Conservation (phyloP, 1,140 invertebrate species). For the Ceratosolen fusciceps region DNA sequence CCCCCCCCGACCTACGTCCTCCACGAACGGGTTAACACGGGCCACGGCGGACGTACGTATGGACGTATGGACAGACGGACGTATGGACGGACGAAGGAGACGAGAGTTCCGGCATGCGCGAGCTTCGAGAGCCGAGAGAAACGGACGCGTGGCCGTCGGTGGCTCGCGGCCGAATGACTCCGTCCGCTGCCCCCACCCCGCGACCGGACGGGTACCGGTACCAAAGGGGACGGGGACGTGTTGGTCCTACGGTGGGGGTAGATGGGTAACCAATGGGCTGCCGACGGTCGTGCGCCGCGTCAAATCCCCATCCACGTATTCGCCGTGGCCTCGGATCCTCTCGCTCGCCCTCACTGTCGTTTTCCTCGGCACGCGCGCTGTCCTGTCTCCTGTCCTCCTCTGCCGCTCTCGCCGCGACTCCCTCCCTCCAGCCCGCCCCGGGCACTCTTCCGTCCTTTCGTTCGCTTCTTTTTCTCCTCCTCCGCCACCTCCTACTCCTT, state of each 20-base stretch:
- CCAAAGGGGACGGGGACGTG: conserved; percentile 49
- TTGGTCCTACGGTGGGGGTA: background rate
- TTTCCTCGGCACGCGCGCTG: conserved; percentile 32
- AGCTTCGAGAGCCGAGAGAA: background rate
- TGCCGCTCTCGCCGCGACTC: conserved; percentile 29
- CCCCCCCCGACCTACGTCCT: background rate
- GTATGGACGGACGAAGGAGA: background rate
- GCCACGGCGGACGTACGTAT: no score
- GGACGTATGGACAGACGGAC: no score
- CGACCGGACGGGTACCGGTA: background rate
- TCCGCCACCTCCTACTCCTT: conserved; percentile 35
- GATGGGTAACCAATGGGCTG: conserved; percentile 52
- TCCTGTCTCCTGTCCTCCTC: conserved; percentile 19
- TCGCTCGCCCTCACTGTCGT: conserved; percentile 26
- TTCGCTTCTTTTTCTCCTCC: no score
- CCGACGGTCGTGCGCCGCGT: conserved; percentile 62
- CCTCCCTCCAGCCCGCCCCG: conserved; percentile 29
- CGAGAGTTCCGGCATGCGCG: conserved; percentile 47
- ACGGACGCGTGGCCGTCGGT: conserved; percentile 51
- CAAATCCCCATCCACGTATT: conserved; percentile 55
- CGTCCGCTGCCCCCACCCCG: conserved; percentile 18
- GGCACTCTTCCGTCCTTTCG: no score
- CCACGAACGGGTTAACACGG: no score
- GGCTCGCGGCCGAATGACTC: conserved; percentile 33
- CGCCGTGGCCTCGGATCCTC: conserved; percentile 52